Evolutionary conservation across 2,888 invertebrate species (phyloP).

Genomic region (Leucophenga maculata): DNA sequence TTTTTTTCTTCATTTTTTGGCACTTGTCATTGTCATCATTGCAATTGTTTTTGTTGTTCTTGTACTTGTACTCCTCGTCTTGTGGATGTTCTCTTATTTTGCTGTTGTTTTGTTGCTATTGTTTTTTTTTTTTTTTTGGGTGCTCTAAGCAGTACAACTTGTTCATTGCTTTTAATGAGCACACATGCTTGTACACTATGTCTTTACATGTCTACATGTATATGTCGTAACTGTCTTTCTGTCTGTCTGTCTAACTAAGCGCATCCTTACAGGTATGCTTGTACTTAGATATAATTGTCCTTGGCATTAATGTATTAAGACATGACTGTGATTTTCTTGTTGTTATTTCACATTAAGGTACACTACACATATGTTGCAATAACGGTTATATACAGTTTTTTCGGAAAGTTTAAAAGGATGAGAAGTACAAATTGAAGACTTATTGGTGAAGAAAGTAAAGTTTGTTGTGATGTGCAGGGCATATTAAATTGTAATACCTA

Average conservation of each 20-base stretch:
- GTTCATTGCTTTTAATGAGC: constrained; percentile 11
- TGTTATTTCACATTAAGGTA: background rate
- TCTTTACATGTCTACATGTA: background rate
- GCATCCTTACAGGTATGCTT: constrained; percentile 8
- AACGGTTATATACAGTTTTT: too few species aligned
- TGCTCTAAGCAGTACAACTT: constrained; percentile 1
- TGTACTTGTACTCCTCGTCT: constrained; percentile 60
- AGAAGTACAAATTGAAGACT: too few species aligned
- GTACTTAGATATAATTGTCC: constrained; percentile 11
- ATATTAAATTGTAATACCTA: too few species aligned
- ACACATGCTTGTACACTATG: background rate
- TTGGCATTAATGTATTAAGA: constrained; percentile 15
- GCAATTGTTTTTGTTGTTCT: constrained; percentile 47
- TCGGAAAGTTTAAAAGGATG: too few species aligned
- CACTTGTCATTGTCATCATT: constrained; percentile 48
- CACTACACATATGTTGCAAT: too few species aligned
- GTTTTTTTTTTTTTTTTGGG: constrained; percentile 5
- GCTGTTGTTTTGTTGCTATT: background rate
- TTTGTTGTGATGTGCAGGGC: too few species aligned
- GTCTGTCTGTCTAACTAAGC: background rate
- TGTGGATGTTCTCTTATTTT: constrained; percentile 1
- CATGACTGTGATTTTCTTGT: constrained; percentile 1
- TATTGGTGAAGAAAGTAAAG: too few species aligned
- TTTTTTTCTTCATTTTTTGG: constrained; percentile 38
- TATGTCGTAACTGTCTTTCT: background rate